Base-by-base conservation (phyloP, 1,140 invertebrate species). In the Brachionus plicatilis region DNA sequence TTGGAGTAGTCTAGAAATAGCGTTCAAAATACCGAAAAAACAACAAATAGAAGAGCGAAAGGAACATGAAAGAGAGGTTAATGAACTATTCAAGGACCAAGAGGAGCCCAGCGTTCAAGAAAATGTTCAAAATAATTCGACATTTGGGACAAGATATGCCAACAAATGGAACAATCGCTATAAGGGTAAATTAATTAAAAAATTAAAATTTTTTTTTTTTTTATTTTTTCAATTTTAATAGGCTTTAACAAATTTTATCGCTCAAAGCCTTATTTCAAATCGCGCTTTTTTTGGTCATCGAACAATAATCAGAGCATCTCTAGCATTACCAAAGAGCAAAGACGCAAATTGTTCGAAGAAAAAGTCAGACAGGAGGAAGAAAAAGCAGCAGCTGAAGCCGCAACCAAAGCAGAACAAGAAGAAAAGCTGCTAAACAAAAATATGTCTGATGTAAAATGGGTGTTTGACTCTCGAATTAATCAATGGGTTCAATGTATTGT, bases 1-100 rank as follows among this genome's bases (percentile, higher is more conserved):
- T 88, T 89, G 85, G 47, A 78, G 43, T 3, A 47, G 37, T 29
- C 43, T 85, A 5, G 85, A 89, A 90, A 94, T 96, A 90, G 92
- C 94, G 24, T 98, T 96, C 88, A 93, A 94, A 88, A 98, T 98
- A 87, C 96, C 96, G 9, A 97, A 97, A 89, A 96, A 96, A 86
- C 94, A 97, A 87, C 92, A 95, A 68, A 93, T 96, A 66, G 88
- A 90, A 85, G 88, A 90, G 85, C 86, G 88, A 60, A 89, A 89
- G 75, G 87, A 87, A 70, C 89, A 87, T 84, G 89, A 90, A 84
- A 85, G 86, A 85, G 89, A 89, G 85, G 89, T 82, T 87, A 60
- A 82, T 65, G 37, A 82, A 27, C 33, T 65, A 12, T 65, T 41
- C 14, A 82, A 68, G 37, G 41, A 82, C 6, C 43, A 33, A 12